Percentiles rank a stretch among this genome's conserved stretches.
These are phyloP conservation scores for Protodeltote pygarga DNA, from an alignment of 2,888 invertebrate species.

Conservation along the genomic window DNA sequence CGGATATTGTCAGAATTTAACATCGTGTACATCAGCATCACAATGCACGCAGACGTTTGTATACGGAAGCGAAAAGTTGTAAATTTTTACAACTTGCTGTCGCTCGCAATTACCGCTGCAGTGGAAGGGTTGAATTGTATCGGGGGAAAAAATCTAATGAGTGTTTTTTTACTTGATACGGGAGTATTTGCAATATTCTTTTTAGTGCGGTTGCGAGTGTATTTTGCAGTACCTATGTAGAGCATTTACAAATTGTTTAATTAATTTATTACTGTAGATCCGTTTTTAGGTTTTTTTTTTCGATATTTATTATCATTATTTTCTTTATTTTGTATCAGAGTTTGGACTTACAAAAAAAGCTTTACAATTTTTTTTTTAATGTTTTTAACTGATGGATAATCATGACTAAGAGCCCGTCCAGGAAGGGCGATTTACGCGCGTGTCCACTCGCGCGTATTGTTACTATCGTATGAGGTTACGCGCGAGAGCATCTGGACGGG, in stretches of 20 bases:
- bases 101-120: slow-evolving; percentile 65
- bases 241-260: too few species aligned
- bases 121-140: slow-evolving; percentile 64
- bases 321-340: neutral
- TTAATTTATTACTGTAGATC: too few species aligned
- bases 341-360: too few species aligned
- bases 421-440: too few species aligned
- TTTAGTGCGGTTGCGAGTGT: neutral
- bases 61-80: slow-evolving; percentile 77
- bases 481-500: too few species aligned
- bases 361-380: too few species aligned
- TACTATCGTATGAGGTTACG: too few species aligned
- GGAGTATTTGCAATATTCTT: slow-evolving; percentile 26
- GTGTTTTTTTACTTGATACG: slow-evolving; percentile 12
- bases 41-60: slow-evolving; percentile 70
- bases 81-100: slow-evolving; percentile 80
- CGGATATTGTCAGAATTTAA: slow-evolving; percentile 65
- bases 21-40: slow-evolving; percentile 73
- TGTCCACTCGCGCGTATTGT: too few species aligned
- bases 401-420: too few species aligned
- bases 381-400: too few species aligned
- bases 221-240: neutral
- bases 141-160: slow-evolving; percentile 38
- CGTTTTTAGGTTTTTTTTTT: too few species aligned
- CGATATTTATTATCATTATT: neutral